A percentile compares a stretch with the other conserved stretches of the same genome.
Evolutionary conservation across 2,797 vertebrate genomes (phyloP).

Genomic region (Melanotaenia boesemani): DNA sequence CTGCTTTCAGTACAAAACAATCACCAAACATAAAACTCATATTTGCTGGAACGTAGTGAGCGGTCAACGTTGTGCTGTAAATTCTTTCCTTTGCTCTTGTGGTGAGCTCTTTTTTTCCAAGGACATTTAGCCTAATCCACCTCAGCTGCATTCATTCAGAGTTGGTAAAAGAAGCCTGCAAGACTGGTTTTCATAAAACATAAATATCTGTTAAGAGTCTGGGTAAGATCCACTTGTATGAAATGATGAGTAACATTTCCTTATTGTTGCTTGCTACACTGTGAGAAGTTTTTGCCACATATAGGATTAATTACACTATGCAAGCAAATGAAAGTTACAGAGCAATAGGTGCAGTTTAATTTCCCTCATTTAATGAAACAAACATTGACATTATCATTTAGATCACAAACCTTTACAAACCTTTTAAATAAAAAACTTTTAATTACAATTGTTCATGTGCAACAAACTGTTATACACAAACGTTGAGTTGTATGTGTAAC

Average conservation of each 20-base stretch:
- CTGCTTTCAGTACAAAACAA: constrained; percentile 50
- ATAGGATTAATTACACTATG: constrained; percentile 56
- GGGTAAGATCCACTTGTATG: constrained; percentile 78
- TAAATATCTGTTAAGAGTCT: constrained; percentile 84
- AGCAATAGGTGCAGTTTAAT: not conserved
- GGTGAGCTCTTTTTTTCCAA: constrained; percentile 84
- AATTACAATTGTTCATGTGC: not conserved
- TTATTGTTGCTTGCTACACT: constrained; percentile 67
- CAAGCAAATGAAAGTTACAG: constrained; percentile 32
- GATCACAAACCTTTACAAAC: not conserved
- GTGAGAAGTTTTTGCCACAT: constrained; percentile 60
- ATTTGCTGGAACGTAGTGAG: constrained; percentile 76
- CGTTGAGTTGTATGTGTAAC: constrained; percentile 15
- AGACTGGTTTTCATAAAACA: constrained; percentile 85
- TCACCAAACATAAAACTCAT: constrained; percentile 54
- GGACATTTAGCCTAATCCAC: constrained; percentile 84
- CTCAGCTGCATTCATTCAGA: constrained; percentile 85
- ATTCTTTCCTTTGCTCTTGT: constrained; percentile 81
- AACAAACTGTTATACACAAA: not conserved
- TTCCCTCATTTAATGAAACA: not conserved
- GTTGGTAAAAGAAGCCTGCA: constrained; percentile 79
- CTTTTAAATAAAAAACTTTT: not conserved
- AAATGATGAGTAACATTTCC: constrained; percentile 86
- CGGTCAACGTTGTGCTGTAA: constrained; percentile 80
- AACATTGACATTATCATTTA: constrained; percentile 19